Percentiles rank a stretch among this genome's conserved stretches.
These are phyloP conservation scores for Orcinus orca DNA, from an alignment of 2,113 vertebrate genomes.

Conservation along the genomic window DNA sequence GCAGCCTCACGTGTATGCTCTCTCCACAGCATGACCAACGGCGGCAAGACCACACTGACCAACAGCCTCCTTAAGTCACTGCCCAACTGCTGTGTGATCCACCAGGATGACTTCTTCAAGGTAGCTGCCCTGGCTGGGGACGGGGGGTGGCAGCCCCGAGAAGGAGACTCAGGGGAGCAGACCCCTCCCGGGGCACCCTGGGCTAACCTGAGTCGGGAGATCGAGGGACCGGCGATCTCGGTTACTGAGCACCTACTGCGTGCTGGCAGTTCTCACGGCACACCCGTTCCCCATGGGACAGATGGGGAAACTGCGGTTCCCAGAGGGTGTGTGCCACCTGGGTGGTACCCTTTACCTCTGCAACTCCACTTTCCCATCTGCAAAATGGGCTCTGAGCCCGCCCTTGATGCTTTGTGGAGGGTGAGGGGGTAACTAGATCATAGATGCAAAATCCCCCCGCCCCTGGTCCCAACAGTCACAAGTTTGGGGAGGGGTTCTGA, in stretches of 20 bases:
- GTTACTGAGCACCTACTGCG: background rate
- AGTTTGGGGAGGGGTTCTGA: background rate
- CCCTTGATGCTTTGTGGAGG: background rate
- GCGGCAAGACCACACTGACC: conserved; percentile 96
- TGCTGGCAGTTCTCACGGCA: rapidly evolving
- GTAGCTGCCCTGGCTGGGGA: conserved; percentile 75
- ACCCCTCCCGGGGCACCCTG: background rate
- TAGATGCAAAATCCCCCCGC: too few species aligned
- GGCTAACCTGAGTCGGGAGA: background rate
- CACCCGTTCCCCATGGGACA: background rate
- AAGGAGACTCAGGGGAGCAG: background rate
- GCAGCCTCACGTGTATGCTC: background rate
- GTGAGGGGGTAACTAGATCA: background rate
- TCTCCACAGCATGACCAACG: conserved; percentile 90
- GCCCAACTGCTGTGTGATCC: conserved; percentile 95
- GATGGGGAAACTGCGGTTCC: background rate
- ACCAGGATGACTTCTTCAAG: conserved; percentile 98
- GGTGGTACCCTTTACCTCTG: too few species aligned
- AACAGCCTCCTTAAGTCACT: conserved; percentile 84
- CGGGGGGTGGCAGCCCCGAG: background rate
- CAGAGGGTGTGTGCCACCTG: background rate
- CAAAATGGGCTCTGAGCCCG: background rate
- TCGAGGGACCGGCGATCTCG: rapidly evolving
- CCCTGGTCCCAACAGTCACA: background rate
- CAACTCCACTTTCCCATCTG: background rate